A percentile compares a stretch with the other conserved stretches of the same genome.
Evolutionary conservation across 2,797 vertebrate species (phyloP).

Genomic region (Mionectes olivaceus): DNA sequence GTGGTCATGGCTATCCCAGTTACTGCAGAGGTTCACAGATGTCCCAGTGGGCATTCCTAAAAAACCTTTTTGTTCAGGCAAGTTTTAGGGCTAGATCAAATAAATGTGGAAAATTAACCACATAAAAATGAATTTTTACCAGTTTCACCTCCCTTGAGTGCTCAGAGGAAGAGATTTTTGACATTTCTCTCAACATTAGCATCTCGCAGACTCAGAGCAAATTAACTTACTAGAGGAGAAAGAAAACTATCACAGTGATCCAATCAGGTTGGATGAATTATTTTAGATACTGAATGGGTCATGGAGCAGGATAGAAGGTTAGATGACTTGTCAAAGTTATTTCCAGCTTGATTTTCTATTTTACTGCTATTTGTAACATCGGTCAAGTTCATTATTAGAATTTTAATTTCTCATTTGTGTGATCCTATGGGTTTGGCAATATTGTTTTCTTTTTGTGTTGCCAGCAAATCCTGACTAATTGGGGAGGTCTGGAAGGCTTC

Average conservation of each 20-base stretch:
- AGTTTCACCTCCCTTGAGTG: neutral
- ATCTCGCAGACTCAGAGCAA: neutral
- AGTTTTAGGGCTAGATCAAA: neutral
- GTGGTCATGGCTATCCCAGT: too few relatives aligned
- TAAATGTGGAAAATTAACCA: neutral
- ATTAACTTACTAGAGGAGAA: neutral
- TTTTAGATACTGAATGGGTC: neutral
- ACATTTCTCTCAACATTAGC: neutral
- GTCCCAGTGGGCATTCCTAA: neutral
- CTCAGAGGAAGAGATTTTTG: neutral
- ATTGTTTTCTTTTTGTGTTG: neutral
- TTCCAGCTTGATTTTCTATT: neutral
- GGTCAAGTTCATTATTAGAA: neutral
- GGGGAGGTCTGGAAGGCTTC: neutral
- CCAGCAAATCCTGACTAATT: neutral
- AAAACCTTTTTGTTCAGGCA: neutral
- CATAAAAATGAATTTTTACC: neutral
- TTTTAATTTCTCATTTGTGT: neutral
- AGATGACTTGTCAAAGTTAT: neutral
- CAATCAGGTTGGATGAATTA: neutral
- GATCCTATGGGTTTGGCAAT: neutral
- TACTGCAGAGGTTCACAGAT: neutral
- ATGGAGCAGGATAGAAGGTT: neutral
- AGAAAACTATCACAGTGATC: neutral
- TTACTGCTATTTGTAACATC: neutral